These are phyloP conservation scores for Papilio xuthus DNA, from an alignment of 1,140 invertebrate species.

Conservation along the genomic window DNA sequence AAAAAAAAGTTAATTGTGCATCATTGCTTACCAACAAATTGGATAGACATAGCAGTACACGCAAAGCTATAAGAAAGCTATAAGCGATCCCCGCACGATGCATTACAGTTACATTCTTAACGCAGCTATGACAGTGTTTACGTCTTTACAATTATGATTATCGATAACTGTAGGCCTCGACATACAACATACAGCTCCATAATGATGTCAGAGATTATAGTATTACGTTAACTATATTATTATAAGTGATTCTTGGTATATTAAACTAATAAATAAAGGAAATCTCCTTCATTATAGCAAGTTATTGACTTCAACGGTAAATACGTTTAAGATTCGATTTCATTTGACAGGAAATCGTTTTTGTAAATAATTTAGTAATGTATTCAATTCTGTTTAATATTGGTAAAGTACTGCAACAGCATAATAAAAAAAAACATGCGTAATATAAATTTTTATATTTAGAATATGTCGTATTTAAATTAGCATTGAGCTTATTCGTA, in stretches of 20 bases:
- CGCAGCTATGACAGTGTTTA: constrained; percentile 18
- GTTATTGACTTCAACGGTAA: not conserved
- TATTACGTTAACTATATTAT: constrained; percentile 16
- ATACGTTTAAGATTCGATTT: not conserved
- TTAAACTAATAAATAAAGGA: not conserved
- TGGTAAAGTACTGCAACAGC: not conserved
- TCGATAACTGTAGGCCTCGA: constrained; percentile 22
- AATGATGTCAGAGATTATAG: constrained; percentile 1
- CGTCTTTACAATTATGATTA: constrained; percentile 25
- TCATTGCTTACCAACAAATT: not conserved
- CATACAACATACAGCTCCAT: not conserved
- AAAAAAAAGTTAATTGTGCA: not conserved
- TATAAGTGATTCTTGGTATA: not conserved
- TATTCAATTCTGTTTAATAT: not conserved
- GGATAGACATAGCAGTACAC: not conserved
- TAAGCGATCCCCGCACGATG: not conserved
- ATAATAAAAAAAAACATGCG: not conserved
- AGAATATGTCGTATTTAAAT: constrained; percentile 4
- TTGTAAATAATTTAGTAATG: not conserved
- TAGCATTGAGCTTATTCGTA: not conserved
- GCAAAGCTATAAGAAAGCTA: not conserved
- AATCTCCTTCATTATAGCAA: not conserved
- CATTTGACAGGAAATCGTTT: not conserved
- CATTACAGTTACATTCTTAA: constrained; percentile 23
- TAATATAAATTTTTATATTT: not conserved